Percentiles rank a stretch among this genome's conserved stretches.
phyloP scores from a whole-genome alignment of 2,113 vertebrate genomes.

The Caranx melampygus region DNA sequence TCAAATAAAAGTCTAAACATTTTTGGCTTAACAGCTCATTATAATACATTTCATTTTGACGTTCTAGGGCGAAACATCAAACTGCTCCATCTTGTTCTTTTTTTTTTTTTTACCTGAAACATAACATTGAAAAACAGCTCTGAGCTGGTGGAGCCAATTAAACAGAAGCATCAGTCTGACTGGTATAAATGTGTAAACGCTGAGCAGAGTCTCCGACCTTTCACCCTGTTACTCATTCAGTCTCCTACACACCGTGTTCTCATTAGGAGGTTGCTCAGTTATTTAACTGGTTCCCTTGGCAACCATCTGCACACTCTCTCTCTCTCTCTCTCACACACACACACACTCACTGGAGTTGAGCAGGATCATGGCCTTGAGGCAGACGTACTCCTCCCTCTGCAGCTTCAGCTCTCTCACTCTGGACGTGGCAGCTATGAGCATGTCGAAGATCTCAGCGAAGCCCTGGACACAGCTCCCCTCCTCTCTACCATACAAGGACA shows the following conservation, averaged over 20 bases:
- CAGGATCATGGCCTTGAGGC: slow-evolving; percentile 98
- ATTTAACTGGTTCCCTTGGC: slow-evolving; percentile 32
- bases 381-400: slow-evolving; percentile 95
- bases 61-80: not conserved
- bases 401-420: slow-evolving; percentile 95
- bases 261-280: slow-evolving; percentile 35
- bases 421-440: slow-evolving; percentile 95
- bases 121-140: not conserved
- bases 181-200: not conserved
- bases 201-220: not conserved
- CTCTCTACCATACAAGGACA: slow-evolving; percentile 85
- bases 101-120: not conserved
- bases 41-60: not conserved
- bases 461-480: slow-evolving; percentile 96
- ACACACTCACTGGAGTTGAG: slow-evolving; percentile 96
- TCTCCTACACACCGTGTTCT: slow-evolving; percentile 49
- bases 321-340: not conserved
- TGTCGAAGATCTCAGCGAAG: slow-evolving; percentile 97
- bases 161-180: slow-evolving; percentile 16
- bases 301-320: slow-evolving; percentile 16
- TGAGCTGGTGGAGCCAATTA: not conserved
- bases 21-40: not conserved
- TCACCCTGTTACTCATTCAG: not conserved
- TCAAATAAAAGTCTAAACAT: not conserved
- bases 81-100: not conserved